Percentiles rank a stretch among this genome's conserved stretches.
These are phyloP conservation scores for Vidua chalybeata DNA, from an alignment of 2,113 vertebrate species.

Conservation along the genomic window DNA sequence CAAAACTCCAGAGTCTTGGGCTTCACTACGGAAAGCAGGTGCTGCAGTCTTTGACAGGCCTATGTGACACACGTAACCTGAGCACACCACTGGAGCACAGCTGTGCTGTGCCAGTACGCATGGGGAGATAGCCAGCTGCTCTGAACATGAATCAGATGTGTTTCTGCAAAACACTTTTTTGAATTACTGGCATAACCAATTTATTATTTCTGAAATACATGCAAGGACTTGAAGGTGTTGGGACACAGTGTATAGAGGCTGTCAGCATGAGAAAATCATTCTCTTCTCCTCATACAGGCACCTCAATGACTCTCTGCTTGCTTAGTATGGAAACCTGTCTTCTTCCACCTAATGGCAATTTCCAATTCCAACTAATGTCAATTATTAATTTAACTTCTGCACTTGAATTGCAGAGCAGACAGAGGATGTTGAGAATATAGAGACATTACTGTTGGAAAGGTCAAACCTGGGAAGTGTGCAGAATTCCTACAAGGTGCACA, in stretches of 20 bases:
- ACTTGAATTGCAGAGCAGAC: background rate
- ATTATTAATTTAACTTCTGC: background rate
- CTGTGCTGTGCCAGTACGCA: rapidly evolving
- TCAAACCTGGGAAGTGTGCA: background rate
- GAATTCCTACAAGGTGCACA: background rate
- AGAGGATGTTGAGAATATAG: background rate
- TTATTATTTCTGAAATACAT: background rate
- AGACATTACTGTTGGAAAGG: background rate
- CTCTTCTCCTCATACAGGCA: background rate
- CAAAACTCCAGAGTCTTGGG: background rate
- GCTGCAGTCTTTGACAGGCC: background rate
- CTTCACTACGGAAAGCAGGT: background rate
- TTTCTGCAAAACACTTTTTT: background rate
- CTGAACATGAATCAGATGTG: background rate
- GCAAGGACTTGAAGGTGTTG: background rate
- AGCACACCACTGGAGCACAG: background rate
- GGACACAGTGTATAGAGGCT: background rate
- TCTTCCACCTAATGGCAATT: background rate
- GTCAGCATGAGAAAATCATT: background rate
- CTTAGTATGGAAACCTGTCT: background rate
- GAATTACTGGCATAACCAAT: background rate
- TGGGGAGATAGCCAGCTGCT: background rate
- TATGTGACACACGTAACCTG: rapidly evolving
- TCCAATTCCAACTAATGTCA: background rate
- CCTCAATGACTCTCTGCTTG: background rate